Percentiles rank a stretch among this genome's conserved stretches.
These are phyloP conservation scores for Brachymystax lenok DNA, from an alignment of 2,797 vertebrate genomes.

Conservation along the genomic window DNA sequence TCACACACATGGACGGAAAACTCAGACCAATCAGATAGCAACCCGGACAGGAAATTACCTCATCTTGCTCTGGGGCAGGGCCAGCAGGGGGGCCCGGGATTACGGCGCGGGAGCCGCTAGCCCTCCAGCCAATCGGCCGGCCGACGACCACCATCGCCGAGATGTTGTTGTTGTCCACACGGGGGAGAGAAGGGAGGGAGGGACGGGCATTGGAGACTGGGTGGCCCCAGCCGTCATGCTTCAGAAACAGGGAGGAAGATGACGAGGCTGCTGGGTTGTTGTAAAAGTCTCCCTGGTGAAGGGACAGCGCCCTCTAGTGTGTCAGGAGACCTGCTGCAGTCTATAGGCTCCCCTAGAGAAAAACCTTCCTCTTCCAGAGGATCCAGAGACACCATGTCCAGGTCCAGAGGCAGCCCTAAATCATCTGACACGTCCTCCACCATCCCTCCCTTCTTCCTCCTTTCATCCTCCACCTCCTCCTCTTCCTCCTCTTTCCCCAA, in stretches of 20 bases:
- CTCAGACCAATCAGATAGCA: slow-evolving; percentile 86
- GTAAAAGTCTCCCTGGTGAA: slow-evolving; percentile 35
- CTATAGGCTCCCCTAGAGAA: slow-evolving; percentile 74
- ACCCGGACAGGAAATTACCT: slow-evolving; percentile 84
- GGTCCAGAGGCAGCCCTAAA: too few relatives aligned
- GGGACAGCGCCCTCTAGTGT: slow-evolving; percentile 53
- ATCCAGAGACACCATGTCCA: slow-evolving; percentile 52
- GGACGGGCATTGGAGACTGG: slow-evolving; percentile 65
- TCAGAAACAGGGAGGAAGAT: slow-evolving; percentile 35
- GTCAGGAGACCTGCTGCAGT: slow-evolving; percentile 78
- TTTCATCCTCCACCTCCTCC: too few relatives aligned
- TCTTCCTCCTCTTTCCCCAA: too few relatives aligned
- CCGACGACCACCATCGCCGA: slow-evolving; percentile 69
- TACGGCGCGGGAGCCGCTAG: slow-evolving; percentile 67
- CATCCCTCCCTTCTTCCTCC: too few relatives aligned
- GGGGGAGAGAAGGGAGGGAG: slow-evolving; percentile 63
- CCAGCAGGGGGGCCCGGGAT: slow-evolving; percentile 35
- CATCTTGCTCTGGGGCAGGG: slow-evolving; percentile 77
- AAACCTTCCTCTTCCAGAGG: slow-evolving; percentile 60
- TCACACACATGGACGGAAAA: slow-evolving; percentile 85
- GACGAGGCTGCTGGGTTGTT: slow-evolving; percentile 62
- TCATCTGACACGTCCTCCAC: too few relatives aligned
- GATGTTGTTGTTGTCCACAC: slow-evolving; percentile 81
- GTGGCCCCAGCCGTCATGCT: slow-evolving; percentile 71
- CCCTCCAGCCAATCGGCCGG: slow-evolving; percentile 67